Conservation (phyloP, 2,797 vertebrate species). For the Diplodus puntazzo region DNA sequence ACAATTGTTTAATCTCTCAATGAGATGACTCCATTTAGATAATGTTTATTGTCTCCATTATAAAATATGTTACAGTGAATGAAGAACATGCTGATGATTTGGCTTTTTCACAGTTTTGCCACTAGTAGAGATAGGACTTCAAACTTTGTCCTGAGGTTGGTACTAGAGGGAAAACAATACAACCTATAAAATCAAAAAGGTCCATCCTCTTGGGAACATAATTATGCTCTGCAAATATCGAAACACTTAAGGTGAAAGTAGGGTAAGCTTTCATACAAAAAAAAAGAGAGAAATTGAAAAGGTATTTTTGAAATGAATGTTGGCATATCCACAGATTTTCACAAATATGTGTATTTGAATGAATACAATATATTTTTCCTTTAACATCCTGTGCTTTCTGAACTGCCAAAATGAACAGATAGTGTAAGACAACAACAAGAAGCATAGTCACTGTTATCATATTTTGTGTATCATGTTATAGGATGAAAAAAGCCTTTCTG, state of each 20-base stretch:
- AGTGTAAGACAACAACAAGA: neutral
- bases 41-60: neutral
- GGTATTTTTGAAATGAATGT: neutral
- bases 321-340: neutral
- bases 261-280: neutral
- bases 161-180: neutral
- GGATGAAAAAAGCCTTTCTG: neutral
- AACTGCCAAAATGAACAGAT: neutral
- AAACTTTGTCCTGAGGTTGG: neutral
- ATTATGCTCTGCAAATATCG: neutral
- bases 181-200: neutral
- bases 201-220: neutral
- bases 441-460: neutral
- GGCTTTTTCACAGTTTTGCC: neutral
- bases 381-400: neutral
- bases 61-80: neutral
- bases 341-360: neutral
- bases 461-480: neutral
- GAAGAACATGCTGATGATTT: neutral
- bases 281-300: neutral
- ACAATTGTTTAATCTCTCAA: constrained; percentile 19
- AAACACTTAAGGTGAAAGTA: neutral
- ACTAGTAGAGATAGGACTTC: neutral
- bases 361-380: neutral
- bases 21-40: constrained; percentile 20